Base-by-base conservation (phyloP, 2,888 invertebrate species). In the Monopis laevigella region DNA sequence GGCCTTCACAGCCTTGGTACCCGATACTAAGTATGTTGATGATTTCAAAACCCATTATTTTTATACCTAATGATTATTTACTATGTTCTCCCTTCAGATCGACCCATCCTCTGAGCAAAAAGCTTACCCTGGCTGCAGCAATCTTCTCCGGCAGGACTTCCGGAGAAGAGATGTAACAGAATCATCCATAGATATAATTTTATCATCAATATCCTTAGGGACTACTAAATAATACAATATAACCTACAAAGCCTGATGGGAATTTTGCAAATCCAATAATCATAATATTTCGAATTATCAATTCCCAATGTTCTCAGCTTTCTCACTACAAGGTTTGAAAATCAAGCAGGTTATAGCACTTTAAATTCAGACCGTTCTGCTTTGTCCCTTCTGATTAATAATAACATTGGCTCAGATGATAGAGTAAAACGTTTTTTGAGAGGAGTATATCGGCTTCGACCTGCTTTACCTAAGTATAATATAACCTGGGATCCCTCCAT, bases 1-100 rank as follows among this genome's bases (percentile, higher is more conserved):
- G 41, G 41, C 6, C 32, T 32, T 32, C 32, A 7, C 41, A 41
- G 13, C 19, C 41, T 2, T 32, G 41, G 41, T 41, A 24, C 17
- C 41, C 32, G 6, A 3, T 24, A 3, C n/a, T 24, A 5, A 32
- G n/a, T 11, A 2, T 11, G 6, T 12, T 32, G 2, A 41, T 10
- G 12, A 29, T 19, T 10, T 19, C 41, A 12, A 11, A 41, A 21
- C 3, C 16, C 7, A 3, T 41, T 2, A 32, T 12, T 21, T 41
- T 41, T 24, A 6, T 32, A 11, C 41, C 32, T 13, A 2, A n/a
- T 19, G 13, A 8, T 1, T 13, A 2, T 10, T n/a, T 41, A 21
- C 14, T 41, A 34, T 14, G 11, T 2, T 41, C 41, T 10, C 41
- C 41, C 14, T 41, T 32, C 41, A 41, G 41, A 12, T 12, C 13